Conservation (phyloP, 2,113 vertebrate genomes). For the Channa argus region DNA sequence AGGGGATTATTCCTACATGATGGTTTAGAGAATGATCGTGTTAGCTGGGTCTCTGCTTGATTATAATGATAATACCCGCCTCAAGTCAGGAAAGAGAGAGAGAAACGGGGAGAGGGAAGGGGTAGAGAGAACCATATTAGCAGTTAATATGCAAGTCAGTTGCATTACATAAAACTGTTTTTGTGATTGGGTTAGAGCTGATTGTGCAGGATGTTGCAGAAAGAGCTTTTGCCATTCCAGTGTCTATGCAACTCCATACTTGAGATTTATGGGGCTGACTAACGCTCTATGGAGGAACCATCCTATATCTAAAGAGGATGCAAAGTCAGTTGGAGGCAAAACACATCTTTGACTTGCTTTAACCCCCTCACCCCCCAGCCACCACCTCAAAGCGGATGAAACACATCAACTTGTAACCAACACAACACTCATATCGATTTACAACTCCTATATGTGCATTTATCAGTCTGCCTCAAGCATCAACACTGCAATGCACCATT, state of each 20-base stretch:
- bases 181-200: conserved; percentile 60
- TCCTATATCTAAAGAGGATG: conserved; percentile 37
- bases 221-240: conserved; percentile 12
- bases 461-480: conserved; percentile 61
- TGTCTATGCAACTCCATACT: conserved; percentile 34
- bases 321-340: conserved; percentile 50
- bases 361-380: background rate
- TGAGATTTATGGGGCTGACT: conserved; percentile 31
- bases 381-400: conserved; percentile 22
- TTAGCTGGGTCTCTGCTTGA: conserved; percentile 75
- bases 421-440: conserved; percentile 47
- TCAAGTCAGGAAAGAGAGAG: conserved; percentile 60
- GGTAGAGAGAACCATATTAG: conserved; percentile 65
- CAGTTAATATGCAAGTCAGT: conserved; percentile 70
- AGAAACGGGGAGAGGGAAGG: conserved; percentile 25
- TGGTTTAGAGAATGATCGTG: conserved; percentile 76
- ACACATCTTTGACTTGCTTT: conserved; percentile 38
- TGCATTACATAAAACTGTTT: conserved; percentile 63
- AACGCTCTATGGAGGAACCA: conserved; percentile 10
- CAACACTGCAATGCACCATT: conserved; percentile 75
- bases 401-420: conserved; percentile 30
- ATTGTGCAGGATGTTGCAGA: conserved; percentile 35
- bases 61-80: conserved; percentile 78
- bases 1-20: conserved; percentile 78
- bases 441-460: conserved; percentile 40